Evolutionary conservation across 1,140 invertebrate species (phyloP).

Genomic region (Delia radicum): DNA sequence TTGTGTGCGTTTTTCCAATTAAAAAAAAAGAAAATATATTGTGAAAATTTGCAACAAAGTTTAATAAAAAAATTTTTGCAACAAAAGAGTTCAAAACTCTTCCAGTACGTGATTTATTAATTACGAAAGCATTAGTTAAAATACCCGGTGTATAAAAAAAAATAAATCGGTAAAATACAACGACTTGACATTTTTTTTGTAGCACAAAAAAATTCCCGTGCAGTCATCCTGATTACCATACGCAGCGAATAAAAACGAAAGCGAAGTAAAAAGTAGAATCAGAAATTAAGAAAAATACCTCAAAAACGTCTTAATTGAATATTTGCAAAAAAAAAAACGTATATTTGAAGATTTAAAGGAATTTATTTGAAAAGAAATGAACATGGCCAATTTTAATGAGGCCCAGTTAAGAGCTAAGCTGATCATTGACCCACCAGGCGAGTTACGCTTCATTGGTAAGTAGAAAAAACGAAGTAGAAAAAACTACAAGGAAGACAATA

Average conservation of each 20-base stretch:
- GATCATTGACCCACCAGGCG: slow-evolving; percentile 47
- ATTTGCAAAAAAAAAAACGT: slow-evolving; percentile 7
- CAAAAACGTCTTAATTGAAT: slow-evolving; percentile 5
- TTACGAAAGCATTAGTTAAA: neutral
- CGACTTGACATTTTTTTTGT: neutral
- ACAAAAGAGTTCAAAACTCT: neutral
- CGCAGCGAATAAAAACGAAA: slow-evolving; percentile 12
- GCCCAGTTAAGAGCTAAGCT: slow-evolving; percentile 30
- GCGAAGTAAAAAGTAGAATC: neutral
- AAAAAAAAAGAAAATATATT: neutral
- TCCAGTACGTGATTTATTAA: no score
- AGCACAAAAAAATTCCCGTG: slow-evolving; percentile 19
- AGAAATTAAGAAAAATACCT: neutral
- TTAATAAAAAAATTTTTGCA: neutral
- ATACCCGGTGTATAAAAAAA: neutral
- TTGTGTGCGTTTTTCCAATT: neutral
- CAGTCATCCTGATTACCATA: slow-evolving; percentile 9
- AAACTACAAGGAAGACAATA: neutral
- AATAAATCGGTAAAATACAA: slow-evolving; percentile 9
- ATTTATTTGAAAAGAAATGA: slow-evolving; percentile 5
- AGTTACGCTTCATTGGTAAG: slow-evolving; percentile 53
- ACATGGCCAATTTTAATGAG: slow-evolving; percentile 17
- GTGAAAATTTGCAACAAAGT: neutral
- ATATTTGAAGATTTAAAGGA: neutral
- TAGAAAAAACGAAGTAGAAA: slow-evolving; percentile 12